phyloP scores from a whole-genome alignment of 2,113 vertebrate species.

The Vulpes lagopus region DNA sequence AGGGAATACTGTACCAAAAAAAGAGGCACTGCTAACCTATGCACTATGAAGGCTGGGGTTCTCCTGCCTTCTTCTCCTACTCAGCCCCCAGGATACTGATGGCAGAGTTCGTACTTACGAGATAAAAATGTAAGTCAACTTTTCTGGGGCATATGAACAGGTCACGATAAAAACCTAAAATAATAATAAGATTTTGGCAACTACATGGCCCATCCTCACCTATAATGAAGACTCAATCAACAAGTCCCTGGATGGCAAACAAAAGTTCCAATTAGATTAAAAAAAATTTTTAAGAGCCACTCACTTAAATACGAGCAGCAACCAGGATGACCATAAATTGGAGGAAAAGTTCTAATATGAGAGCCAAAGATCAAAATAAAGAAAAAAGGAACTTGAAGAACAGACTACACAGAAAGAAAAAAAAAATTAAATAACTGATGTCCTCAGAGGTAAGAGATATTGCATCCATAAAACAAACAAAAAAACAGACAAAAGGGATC shows the following conservation, averaged over 20 bases:
- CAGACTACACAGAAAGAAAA: background rate
- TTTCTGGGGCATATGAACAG: background rate
- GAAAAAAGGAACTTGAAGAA: background rate
- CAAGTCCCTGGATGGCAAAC: background rate
- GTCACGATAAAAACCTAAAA: background rate
- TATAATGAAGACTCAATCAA: background rate
- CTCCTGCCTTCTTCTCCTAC: background rate
- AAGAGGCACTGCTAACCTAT: background rate
- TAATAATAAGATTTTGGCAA: background rate
- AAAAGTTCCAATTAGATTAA: background rate
- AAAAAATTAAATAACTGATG: background rate
- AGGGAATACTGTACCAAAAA: background rate
- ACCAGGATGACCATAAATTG: conserved; percentile 1
- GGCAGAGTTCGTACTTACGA: background rate
- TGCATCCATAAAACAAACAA: background rate
- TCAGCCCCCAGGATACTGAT: background rate
- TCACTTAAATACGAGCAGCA: background rate
- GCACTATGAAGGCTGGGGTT: background rate
- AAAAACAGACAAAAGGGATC: background rate
- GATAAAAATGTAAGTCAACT: background rate
- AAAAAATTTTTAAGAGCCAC: background rate
- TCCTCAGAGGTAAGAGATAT: background rate
- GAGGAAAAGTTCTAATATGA: background rate
- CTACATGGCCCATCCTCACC: background rate
- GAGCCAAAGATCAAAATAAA: background rate